Percentiles rank a stretch among this genome's conserved stretches.
These are phyloP conservation scores for Arctocebus calabarensis DNA, from an alignment of 2,797 vertebrate species.

Conservation along the genomic window DNA sequence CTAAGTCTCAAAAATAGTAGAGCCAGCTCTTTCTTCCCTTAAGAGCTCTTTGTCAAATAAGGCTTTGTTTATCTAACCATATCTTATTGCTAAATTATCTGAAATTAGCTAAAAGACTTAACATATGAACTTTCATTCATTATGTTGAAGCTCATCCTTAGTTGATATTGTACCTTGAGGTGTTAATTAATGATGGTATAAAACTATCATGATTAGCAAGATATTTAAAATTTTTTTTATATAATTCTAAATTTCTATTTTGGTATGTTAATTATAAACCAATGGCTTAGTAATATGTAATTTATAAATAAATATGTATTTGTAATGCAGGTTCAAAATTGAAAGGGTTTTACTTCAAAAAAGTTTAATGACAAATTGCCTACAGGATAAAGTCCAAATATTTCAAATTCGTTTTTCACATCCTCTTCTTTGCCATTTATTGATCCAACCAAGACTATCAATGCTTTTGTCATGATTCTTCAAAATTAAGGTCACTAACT, in stretches of 20 bases:
- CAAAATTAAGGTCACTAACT: background rate
- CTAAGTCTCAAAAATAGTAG: background rate
- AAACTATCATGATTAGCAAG: conserved; percentile 7
- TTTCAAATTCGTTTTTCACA: background rate
- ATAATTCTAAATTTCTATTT: background rate
- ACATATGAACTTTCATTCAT: background rate
- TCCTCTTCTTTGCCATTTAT: background rate
- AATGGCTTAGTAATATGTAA: background rate
- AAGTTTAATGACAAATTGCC: background rate
- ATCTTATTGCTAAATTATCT: background rate
- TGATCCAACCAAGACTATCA: background rate
- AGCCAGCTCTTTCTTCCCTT: background rate
- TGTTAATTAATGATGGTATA: background rate
- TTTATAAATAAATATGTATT: conserved; percentile 9
- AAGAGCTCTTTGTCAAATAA: background rate
- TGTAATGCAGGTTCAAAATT: background rate
- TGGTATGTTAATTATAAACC: background rate
- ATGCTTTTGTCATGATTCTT: background rate
- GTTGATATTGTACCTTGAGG: background rate
- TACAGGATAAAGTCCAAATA: background rate
- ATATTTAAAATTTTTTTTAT: background rate
- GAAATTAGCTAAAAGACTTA: background rate
- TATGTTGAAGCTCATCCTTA: background rate
- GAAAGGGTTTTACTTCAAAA: background rate
- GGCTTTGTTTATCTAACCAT: background rate